Evolutionary conservation across 2,113 vertebrate genomes (phyloP).

Genomic region (Thamnaconus septentrionalis): DNA sequence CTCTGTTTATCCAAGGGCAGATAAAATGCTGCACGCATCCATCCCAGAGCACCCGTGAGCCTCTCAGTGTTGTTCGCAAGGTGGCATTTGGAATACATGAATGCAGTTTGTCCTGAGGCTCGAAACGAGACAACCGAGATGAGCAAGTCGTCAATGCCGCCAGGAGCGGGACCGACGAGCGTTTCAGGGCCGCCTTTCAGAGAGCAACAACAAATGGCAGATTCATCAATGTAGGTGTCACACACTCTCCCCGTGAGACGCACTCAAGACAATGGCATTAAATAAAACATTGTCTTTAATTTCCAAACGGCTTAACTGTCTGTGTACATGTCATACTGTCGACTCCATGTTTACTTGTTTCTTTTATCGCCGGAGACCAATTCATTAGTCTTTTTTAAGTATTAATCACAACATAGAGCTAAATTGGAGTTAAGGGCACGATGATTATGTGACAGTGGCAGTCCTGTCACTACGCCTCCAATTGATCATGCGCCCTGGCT

Average conservation of each 20-base stretch:
- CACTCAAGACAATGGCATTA: background rate
- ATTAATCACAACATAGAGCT: too few species aligned
- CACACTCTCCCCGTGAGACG: background rate
- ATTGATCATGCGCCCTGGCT: too few species aligned
- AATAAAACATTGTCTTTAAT: conserved; percentile 18
- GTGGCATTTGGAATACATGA: conserved; percentile 34
- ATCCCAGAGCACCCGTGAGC: conserved; percentile 12
- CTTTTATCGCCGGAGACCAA: too few species aligned
- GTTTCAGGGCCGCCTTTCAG: conserved; percentile 4
- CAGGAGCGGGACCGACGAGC: conserved; percentile 25
- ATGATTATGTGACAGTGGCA: too few species aligned
- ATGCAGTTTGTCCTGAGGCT: conserved; percentile 29
- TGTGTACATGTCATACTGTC: background rate
- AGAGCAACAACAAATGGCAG: conserved; percentile 8
- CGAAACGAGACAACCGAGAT: conserved; percentile 44
- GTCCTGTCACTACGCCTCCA: too few species aligned
- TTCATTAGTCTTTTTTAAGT: too few species aligned
- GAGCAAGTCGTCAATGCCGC: conserved; percentile 34
- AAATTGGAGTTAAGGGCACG: too few species aligned
- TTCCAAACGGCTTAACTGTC: background rate
- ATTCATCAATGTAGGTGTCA: conserved; percentile 23
- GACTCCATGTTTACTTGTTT: too few species aligned
- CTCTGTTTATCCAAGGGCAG: conserved; percentile 1
- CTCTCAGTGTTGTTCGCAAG: conserved; percentile 44
- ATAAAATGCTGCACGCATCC: background rate